phyloP scores from a whole-genome alignment of 2,797 vertebrate genomes.

The Neostethus bicornis region DNA sequence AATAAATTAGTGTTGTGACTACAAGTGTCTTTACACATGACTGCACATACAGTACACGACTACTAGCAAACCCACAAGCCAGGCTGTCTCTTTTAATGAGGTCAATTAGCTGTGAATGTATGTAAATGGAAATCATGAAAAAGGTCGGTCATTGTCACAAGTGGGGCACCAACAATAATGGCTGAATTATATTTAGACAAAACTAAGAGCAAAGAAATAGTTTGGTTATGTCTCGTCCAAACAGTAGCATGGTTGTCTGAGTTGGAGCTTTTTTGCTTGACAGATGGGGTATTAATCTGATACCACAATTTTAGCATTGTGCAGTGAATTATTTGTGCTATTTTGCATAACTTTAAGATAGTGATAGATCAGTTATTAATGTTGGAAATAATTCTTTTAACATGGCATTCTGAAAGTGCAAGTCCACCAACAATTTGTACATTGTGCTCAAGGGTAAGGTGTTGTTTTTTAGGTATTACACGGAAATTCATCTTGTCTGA shows the following conservation, averaged over 20 bases:
- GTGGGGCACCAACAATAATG: constrained; percentile 52
- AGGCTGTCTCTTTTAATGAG: constrained; percentile 57
- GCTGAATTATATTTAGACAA: constrained; percentile 13
- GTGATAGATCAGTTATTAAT: constrained; percentile 1
- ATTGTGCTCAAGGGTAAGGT: constrained; percentile 32
- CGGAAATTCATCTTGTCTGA: constrained; percentile 22
- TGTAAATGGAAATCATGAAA: constrained; percentile 43
- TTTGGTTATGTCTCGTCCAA: not conserved
- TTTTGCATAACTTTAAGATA: constrained; percentile 6
- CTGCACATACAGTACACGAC: constrained; percentile 8
- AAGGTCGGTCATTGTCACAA: constrained; percentile 61
- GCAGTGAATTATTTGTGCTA: not conserved
- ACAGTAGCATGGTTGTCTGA: constrained; percentile 7
- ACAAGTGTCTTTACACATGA: constrained; percentile 11
- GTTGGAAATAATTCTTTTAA: constrained; percentile 27
- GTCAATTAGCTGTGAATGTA: constrained; percentile 53
- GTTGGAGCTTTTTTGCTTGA: not conserved
- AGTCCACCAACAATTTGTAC: constrained; percentile 32
- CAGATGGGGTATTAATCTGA: not conserved
- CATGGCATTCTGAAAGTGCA: constrained; percentile 21
- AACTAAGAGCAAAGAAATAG: constrained; percentile 10
- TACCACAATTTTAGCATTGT: constrained; percentile 8
- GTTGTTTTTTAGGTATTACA: constrained; percentile 9
- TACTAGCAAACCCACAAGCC: constrained; percentile 26
- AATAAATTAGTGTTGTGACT: constrained; percentile 38